A percentile compares a stretch with the other conserved stretches of the same genome.
Evolutionary conservation across 2,113 vertebrate genomes (phyloP).

Genomic region (Protobothrops mucrosquamatus): DNA sequence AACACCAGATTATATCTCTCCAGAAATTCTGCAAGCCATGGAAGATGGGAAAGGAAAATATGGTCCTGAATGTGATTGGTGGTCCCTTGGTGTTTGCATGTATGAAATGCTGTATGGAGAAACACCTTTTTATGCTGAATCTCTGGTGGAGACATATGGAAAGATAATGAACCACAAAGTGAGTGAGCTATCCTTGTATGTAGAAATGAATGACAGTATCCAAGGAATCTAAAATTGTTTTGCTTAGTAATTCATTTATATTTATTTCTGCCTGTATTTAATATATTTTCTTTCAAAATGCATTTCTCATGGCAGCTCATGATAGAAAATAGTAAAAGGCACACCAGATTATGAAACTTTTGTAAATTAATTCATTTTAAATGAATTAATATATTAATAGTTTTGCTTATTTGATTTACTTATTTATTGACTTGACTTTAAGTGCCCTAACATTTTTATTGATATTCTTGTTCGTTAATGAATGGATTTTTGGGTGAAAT

Average conservation of each 20-base stretch:
- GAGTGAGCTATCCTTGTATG: slow-evolving; percentile 63
- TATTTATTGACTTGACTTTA: not conserved
- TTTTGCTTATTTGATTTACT: not conserved
- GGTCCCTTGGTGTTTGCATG: slow-evolving; percentile 99
- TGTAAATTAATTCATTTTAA: not conserved
- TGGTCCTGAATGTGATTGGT: slow-evolving; percentile 98
- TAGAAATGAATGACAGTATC: not conserved
- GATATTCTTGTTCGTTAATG: not conserved
- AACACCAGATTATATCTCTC: slow-evolving; percentile 98
- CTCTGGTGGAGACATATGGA: slow-evolving; percentile 97
- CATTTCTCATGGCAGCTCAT: not conserved
- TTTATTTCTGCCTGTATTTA: not conserved
- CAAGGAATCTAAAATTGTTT: not conserved
- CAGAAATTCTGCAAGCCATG: slow-evolving; percentile 98
- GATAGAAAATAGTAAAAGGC: not conserved
- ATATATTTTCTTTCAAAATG: not conserved
- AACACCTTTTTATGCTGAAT: slow-evolving; percentile 98
- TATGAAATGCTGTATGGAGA: slow-evolving; percentile 99
- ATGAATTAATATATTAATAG: not conserved
- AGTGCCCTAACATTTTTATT: not conserved
- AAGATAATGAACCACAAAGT: slow-evolving; percentile 99
- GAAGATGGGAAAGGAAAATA: slow-evolving; percentile 98
- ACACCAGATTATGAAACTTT: not conserved
- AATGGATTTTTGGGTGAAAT: not conserved
- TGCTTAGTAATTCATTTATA: not conserved